phyloP scores from a whole-genome alignment of 2,888 invertebrate genomes.

The Agapostemon virescens region DNA sequence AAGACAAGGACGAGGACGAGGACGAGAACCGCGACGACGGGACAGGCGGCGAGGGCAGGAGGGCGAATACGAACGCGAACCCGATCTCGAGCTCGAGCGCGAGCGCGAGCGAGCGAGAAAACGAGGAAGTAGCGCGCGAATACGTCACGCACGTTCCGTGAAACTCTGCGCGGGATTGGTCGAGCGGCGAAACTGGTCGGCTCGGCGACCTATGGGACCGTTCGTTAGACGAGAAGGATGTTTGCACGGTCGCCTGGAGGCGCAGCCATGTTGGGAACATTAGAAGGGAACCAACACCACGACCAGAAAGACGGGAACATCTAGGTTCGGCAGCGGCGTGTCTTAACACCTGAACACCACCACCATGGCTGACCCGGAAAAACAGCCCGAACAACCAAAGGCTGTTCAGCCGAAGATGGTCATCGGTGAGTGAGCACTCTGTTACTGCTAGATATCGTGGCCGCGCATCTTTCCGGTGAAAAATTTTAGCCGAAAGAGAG shows the following conservation, averaged over 20 bases:
- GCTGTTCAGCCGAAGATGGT: conserved; percentile 92
- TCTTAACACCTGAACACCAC: conserved; percentile 81
- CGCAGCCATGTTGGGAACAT: conserved; percentile 79
- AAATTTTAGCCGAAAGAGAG: conserved; percentile 37
- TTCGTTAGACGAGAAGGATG: conserved; percentile 67
- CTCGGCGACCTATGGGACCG: conserved; percentile 59
- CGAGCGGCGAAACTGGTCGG: conserved; percentile 15
- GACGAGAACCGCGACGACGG: too few relatives aligned
- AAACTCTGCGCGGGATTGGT: conserved; percentile 53
- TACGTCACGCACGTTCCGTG: conserved; percentile 49
- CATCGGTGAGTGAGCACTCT: conserved; percentile 84
- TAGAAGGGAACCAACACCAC: conserved; percentile 82
- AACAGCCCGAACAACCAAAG: conserved; percentile 88
- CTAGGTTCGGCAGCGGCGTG: conserved; percentile 82
- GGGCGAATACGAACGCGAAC: conserved; percentile 11
- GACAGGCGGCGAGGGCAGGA: conserved; percentile 26
- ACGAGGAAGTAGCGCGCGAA: conserved; percentile 53
- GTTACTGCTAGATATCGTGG: conserved; percentile 22
- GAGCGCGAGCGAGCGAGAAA: conserved; percentile 38
- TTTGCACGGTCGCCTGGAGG: conserved; percentile 75
- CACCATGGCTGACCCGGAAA: conserved; percentile 98
- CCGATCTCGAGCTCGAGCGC: background rate
- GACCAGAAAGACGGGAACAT: conserved; percentile 81
- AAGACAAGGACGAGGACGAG: conserved; percentile 24
- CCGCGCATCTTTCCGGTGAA: conserved; percentile 23